Conservation (phyloP, 2,113 vertebrate species). For the Microcebus murinus region DNA sequence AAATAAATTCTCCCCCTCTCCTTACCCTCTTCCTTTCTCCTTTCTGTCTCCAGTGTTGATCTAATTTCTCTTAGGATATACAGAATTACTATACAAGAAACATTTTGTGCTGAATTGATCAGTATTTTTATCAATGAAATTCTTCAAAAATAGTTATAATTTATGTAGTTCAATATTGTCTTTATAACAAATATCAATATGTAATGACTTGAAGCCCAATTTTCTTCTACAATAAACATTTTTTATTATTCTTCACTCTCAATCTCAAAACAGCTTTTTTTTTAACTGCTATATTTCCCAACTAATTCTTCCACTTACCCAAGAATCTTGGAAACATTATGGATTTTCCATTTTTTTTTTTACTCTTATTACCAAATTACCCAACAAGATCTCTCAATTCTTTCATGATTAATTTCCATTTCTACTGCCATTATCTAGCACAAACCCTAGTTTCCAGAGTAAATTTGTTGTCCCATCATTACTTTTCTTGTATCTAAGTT, state of each 20-base stretch:
- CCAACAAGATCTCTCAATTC: neutral
- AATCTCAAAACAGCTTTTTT: neutral
- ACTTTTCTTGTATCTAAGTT: neutral
- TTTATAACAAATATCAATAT: neutral
- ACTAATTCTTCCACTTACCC: neutral
- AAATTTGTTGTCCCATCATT: neutral
- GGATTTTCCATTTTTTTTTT: neutral
- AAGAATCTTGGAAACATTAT: neutral
- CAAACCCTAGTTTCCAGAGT: neutral
- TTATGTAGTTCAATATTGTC: neutral
- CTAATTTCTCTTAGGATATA: neutral
- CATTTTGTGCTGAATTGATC: neutral
- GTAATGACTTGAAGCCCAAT: neutral
- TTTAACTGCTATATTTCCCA: neutral
- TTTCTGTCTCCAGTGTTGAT: neutral
- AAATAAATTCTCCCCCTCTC: slow-evolving; percentile 15
- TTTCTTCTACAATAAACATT: neutral
- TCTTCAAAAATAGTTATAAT: neutral
- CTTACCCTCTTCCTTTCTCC: neutral
- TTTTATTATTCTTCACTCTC: neutral
- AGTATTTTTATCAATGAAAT: neutral
- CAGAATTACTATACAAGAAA: neutral
- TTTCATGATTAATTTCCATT: neutral
- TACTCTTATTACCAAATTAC: neutral
- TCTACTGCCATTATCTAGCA: neutral